phyloP scores from a whole-genome alignment of 2,888 invertebrate species.

The Ceramica pisi region DNA sequence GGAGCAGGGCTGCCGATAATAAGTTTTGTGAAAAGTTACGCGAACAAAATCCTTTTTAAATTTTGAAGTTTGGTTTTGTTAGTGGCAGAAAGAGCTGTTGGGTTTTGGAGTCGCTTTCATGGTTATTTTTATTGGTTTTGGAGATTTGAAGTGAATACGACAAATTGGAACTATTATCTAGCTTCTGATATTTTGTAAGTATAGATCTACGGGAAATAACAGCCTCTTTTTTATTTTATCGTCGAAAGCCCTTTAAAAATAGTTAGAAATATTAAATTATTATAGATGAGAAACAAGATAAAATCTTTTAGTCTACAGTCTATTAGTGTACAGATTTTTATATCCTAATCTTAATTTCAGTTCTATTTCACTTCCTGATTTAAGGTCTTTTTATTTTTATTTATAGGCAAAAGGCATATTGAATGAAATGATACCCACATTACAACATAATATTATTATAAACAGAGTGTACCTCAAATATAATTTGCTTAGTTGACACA shows the following conservation, averaged over 20 bases:
- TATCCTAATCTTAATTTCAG: no score
- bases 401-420: no score
- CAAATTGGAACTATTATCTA: no score
- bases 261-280: neutral
- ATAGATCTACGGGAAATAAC: no score
- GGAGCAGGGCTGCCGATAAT: slow-evolving; percentile 48
- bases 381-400: no score
- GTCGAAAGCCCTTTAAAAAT: neutral
- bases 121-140: accelerated
- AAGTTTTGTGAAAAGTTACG: slow-evolving; percentile 18
- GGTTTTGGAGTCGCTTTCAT: neutral
- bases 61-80: neutral
- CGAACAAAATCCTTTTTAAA: neutral
- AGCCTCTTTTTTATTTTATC: no score
- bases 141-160: neutral
- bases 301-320: neutral
- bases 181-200: no score
- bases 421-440: neutral
- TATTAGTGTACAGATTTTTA: no score
- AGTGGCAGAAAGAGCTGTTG: neutral
- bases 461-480: slow-evolving; percentile 7
- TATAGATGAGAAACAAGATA: neutral
- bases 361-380: no score
- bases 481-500: slow-evolving; percentile 17
- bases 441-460: slow-evolving; percentile 5